Evolutionary conservation across 37 sponge, comb jelly and placozoan genomes (phyloP), one percentile per base, ranked within the genome.

Genomic region (Mnemiopsis leidyi): DNA sequence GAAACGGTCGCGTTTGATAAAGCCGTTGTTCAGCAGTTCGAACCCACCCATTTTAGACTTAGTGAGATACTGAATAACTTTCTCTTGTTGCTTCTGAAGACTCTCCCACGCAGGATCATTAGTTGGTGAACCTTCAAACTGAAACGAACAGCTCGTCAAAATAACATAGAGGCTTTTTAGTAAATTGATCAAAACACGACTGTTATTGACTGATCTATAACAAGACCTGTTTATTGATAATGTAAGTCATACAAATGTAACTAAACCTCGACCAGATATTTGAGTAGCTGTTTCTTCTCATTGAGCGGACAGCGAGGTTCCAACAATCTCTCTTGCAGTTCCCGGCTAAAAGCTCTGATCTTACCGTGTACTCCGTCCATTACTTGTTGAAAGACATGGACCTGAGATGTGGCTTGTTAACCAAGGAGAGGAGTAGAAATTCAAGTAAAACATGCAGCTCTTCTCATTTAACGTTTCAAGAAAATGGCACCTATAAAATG

Each of bases 251-350:
- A n/a, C n/a, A n/a, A n/a, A n/a, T n/a, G n/a, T n/a, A n/a, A n/a
- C n/a, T n/a, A 73, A 25, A 79, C 82, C 82, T 79, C 82, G 9
- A 79, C 82, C 21, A 79, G 21, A 36, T 79, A 79, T 23, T 79
- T 79, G 36, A 79, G 36, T 5, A 79, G 36, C 38, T 79, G 82
- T 31, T 79, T 79, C 82, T 79, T 79, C 21, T 79, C 82, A 36
- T 79, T 79, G 3, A 79, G 36, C 9, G 82, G 82, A 29, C 82
- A 79, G 26, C 38, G 26, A 9, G 82, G 82, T 32, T 79, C 82
- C 32, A 79, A 36, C 5, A 79, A 36, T 79, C 36, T 31, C 9
- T 79, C 82, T 36, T 79, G 37, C 3, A 79, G 36, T 23, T 79
- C 37, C 21, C 23, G 2, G 7, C 37, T 79, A 23, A 79, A 79